A percentile compares a stretch with the other conserved stretches of the same genome.
phyloP scores from a whole-genome alignment of 53 echinoderm and acorn worm genomes.

The Astropecten irregularis region DNA sequence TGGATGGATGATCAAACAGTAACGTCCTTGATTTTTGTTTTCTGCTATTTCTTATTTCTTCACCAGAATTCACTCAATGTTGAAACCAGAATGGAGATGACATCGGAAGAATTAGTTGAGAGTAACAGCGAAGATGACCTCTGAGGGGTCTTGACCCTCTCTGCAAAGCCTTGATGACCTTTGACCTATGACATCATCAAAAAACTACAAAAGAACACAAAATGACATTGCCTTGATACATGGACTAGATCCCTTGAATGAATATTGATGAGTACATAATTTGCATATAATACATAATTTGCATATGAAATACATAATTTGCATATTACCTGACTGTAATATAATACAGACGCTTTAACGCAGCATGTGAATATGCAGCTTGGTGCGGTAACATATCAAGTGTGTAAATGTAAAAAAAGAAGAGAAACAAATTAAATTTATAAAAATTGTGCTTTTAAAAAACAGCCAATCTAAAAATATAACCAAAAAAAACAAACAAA shows the following conservation, averaged over 20 bases:
- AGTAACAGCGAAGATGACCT: conserved; percentile 62
- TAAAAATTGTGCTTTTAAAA: too few relatives aligned
- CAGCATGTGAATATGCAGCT: conserved; percentile 9
- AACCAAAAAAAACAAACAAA: too few relatives aligned
- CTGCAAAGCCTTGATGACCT: conserved; percentile 10
- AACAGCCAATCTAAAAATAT: too few relatives aligned
- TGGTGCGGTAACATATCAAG: too few relatives aligned
- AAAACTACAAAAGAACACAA: not conserved
- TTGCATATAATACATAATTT: conserved; percentile 20
- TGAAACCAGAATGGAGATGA: conserved; percentile 11
- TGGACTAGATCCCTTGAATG: conserved; percentile 14
- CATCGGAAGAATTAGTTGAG: conserved; percentile 43
- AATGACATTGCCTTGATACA: conserved; percentile 31
- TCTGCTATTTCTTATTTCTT: not conserved
- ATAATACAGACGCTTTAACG: not conserved
- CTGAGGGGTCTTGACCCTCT: conserved; percentile 18
- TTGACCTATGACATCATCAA: not conserved
- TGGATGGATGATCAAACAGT: too few relatives aligned
- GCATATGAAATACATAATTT: not conserved
- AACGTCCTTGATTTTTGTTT: not conserved
- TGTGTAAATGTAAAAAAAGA: too few relatives aligned
- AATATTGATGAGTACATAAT: conserved; percentile 32
- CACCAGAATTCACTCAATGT: conserved; percentile 52
- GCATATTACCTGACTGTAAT: not conserved
- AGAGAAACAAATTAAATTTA: too few relatives aligned